Conservation (phyloP, 2,797 vertebrate species). For the Sternotherus odoratus region DNA sequence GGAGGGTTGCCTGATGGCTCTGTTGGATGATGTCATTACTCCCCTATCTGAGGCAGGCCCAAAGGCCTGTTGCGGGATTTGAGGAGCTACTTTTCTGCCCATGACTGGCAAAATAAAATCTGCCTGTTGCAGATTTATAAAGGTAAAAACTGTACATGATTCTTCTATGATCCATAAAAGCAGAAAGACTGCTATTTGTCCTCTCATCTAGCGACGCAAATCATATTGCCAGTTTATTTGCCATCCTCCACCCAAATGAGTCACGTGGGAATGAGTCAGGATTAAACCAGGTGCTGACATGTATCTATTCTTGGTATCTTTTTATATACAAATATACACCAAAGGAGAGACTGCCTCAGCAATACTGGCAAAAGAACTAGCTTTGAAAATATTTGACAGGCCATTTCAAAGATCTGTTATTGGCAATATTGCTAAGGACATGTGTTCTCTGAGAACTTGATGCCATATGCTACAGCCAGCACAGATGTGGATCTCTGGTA, state of each 20-base stretch:
- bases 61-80: not conserved
- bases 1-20: not conserved
- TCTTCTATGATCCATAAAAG: not conserved
- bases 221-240: conserved; percentile 3
- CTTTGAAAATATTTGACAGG: conserved; percentile 55
- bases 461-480: conserved; percentile 19
- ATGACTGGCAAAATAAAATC: not conserved
- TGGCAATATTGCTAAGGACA: conserved; percentile 44
- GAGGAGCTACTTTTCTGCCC: not conserved
- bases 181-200: conserved; percentile 22
- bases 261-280: conserved; percentile 59
- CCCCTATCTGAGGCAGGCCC: not conserved
- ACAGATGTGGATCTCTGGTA: conserved; percentile 23
- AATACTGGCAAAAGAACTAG: conserved; percentile 24
- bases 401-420: conserved; percentile 46
- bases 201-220: not conserved
- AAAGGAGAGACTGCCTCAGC: conserved; percentile 31
- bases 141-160: conserved; percentile 12
- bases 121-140: conserved; percentile 36
- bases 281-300: conserved; percentile 50
- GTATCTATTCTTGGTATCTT: conserved; percentile 54
- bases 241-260: conserved; percentile 6
- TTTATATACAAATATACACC: conserved; percentile 48
- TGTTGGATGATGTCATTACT: not conserved
- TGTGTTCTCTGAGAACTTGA: conserved; percentile 37